Evolutionary conservation across 2,888 invertebrate species (phyloP), one percentile per base, ranked within the genome.

Genomic region (Drosophila nr. fundita): DNA sequence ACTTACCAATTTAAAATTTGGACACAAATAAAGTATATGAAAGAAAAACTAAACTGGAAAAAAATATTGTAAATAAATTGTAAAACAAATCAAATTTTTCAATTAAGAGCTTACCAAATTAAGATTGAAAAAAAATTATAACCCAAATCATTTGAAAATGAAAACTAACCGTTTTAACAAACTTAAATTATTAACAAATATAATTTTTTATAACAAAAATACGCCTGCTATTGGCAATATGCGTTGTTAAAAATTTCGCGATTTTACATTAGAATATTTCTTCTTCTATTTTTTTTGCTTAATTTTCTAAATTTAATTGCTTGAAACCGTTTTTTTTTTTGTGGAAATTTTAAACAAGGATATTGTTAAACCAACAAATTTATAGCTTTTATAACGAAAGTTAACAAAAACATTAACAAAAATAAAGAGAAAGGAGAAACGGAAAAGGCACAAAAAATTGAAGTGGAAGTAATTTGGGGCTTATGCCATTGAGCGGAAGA

Each of bases 281-380:
- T 32, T 32, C 10, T 66, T 30, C 3, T 66, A n/a, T 61, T 58
- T 75, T 38, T 29, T 40, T 13, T 18, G 15, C 21, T 42, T 60
- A n/a, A 58, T 29, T 38, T 61, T 49, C 40, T 42, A 42, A 32
- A 1, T 36, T 30, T 21, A 45, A 32, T 45, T 45, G 4, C 8
- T 67, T 40, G 15, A 24, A 24, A 32, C 4, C 0, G n/a, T 4
- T 62, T 32, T 30, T 67, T 70, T 67, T 70, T 69, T 67, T 49
- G 30, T 52, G 66, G 82, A 88, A 88, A 83, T 63, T 75, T 88
- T 89, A 38, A 68, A 80, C 89, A 78, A 85, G 80, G 66, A 85
- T 81, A 90, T 90, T 90, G 90, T 90, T 90, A 90, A 72, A 90
- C 89, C 89, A 90, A 90, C 89, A 90, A 90, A 90, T 90, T 90